phyloP scores from a whole-genome alignment of 2,888 invertebrate species.

The Erebia palarica region DNA sequence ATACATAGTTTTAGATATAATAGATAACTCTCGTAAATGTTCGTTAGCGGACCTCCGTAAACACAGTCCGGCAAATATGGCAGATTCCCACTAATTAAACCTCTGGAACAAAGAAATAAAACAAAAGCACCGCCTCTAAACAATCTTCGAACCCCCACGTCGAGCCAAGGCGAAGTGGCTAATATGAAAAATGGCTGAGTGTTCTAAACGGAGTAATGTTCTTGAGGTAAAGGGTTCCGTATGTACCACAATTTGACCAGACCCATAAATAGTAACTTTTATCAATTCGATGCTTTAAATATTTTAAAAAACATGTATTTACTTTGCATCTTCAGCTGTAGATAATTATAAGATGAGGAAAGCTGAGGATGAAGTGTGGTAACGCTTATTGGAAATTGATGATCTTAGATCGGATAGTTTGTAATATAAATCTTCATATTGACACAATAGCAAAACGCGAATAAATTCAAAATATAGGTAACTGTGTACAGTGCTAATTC shows the following conservation, averaged over 20 bases:
- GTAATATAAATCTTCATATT: no score
- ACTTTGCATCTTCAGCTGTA: no score
- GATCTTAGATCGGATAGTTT: no score
- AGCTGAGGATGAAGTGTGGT: no score
- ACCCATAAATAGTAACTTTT: not conserved
- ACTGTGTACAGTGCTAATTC: no score
- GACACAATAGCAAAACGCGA: no score
- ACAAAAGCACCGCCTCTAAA: slow-evolving; percentile 59
- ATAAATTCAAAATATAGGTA: no score
- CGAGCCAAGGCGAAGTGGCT: slow-evolving; percentile 37
- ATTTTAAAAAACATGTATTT: no score
- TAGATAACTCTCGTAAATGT: slow-evolving; percentile 25
- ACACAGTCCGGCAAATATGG: slow-evolving; percentile 57
- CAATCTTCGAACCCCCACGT: slow-evolving; percentile 74
- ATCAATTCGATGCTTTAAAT: not conserved
- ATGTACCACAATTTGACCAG: not conserved
- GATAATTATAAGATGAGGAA: no score
- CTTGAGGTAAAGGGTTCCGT: slow-evolving; percentile 10
- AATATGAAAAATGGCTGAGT: slow-evolving; percentile 17
- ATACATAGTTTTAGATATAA: slow-evolving; percentile 9
- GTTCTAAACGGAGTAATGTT: not conserved
- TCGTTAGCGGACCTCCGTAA: slow-evolving; percentile 40
- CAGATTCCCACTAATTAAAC: slow-evolving; percentile 73
- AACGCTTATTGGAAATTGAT: no score
- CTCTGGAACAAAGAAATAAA: slow-evolving; percentile 67